Conservation (phyloP, 2,113 vertebrate genomes). For the rabbit (Oryctolagus cuniculus) region mOryCun1.1 NC_091433.1:104249501-104250000, state of each 20-base stretch:
- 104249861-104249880: neutral
- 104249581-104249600: neutral
- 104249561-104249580: neutral
- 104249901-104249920: neutral
- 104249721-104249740: neutral
- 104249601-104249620: neutral
- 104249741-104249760: neutral
- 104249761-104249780: neutral
- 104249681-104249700: neutral
- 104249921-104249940: constrained; percentile 63
- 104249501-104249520: neutral
- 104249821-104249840: neutral
- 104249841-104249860: neutral
- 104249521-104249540: neutral
- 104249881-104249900: constrained; percentile 3
- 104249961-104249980: constrained; percentile 71
- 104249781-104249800: neutral
- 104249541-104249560: neutral
- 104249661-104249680: neutral
- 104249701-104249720: neutral
- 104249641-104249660: neutral
- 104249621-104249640: neutral
- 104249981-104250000: constrained; percentile 75
- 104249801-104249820: neutral
- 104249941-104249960: constrained; percentile 32